A percentile compares a stretch with the other conserved stretches of the same genome.
Conservation (phyloP, 2,113 vertebrate genomes). For the Puma concolor region DNA sequence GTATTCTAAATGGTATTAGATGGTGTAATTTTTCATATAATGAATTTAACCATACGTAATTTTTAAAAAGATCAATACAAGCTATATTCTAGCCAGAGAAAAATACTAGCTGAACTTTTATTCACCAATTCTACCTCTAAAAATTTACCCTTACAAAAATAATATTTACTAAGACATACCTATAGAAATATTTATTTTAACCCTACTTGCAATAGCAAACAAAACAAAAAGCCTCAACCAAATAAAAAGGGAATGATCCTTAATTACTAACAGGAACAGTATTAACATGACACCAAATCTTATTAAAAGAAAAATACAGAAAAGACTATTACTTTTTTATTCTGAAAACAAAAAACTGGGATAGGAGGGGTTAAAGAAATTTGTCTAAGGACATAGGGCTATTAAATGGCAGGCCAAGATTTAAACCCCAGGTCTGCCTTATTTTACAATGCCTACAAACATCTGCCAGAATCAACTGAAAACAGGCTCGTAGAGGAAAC, state of each 20-base stretch:
- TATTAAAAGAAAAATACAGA: slow-evolving; percentile 3
- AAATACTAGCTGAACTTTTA: slow-evolving; percentile 29
- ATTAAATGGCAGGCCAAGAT: background rate
- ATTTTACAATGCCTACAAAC: background rate
- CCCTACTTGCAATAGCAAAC: background rate
- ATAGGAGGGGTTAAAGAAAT: background rate
- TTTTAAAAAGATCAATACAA: background rate
- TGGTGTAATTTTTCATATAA: background rate
- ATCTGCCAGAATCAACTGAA: background rate
- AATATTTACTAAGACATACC: background rate
- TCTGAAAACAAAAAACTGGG: background rate
- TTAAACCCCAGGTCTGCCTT: background rate
- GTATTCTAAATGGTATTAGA: slow-evolving; percentile 14
- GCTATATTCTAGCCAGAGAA: background rate
- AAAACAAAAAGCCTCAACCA: background rate
- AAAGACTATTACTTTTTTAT: background rate
- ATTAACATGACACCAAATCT: background rate
- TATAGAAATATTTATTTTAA: slow-evolving; percentile 51
- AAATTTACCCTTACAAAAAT: slow-evolving; percentile 29
- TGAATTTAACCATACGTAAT: background rate
- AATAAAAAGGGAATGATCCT: background rate
- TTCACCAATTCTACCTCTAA: background rate
- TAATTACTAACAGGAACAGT: background rate
- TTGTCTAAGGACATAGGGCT: background rate
- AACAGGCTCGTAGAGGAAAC: background rate